Conservation (phyloP, 2,888 invertebrate species). For the Timandra comae region DNA sequence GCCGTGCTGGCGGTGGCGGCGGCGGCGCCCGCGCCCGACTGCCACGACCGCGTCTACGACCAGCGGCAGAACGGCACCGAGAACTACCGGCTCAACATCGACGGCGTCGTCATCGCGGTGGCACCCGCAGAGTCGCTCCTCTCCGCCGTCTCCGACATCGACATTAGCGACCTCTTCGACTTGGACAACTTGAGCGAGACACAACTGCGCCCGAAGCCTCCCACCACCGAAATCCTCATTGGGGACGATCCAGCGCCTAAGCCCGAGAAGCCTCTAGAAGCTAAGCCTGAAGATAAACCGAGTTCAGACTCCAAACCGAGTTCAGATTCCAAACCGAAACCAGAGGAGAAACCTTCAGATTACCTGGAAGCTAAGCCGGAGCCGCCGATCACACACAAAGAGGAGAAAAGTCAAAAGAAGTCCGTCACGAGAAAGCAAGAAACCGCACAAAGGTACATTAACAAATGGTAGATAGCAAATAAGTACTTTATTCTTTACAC, state of each 20-base stretch:
- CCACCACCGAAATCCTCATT: conserved; percentile 20
- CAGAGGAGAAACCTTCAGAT: conserved; percentile 13
- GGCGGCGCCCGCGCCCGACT: conserved; percentile 42
- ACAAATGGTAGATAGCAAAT: too few species aligned
- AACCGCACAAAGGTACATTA: conserved; percentile 53
- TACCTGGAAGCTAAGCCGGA: conserved; percentile 13
- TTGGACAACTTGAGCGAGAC: conserved; percentile 41
- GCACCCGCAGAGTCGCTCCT: conserved; percentile 79
- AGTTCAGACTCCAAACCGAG: too few species aligned
- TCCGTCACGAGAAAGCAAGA: conserved; percentile 46
- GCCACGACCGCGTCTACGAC: conserved; percentile 66
- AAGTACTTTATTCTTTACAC: too few species aligned
- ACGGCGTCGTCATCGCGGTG: conserved; percentile 81
- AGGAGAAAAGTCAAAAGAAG: conserved; percentile 47
- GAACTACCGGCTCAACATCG: conserved; percentile 82
- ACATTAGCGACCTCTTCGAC: conserved; percentile 53
- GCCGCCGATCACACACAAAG: conserved; percentile 8
- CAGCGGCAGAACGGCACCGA: conserved; percentile 87
- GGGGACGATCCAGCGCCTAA: conserved; percentile 16
- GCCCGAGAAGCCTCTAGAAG: conserved; percentile 15
- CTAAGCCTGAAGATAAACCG: conserved; percentile 16
- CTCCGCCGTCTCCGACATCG: conserved; percentile 70
- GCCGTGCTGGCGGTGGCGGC: conserved; percentile 29
- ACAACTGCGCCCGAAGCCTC: conserved; percentile 30
- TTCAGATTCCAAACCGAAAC: conserved; percentile 13